Evolutionary conservation across 2,888 invertebrate genomes (phyloP).

Genomic region (Leucoptera coffeella): DNA sequence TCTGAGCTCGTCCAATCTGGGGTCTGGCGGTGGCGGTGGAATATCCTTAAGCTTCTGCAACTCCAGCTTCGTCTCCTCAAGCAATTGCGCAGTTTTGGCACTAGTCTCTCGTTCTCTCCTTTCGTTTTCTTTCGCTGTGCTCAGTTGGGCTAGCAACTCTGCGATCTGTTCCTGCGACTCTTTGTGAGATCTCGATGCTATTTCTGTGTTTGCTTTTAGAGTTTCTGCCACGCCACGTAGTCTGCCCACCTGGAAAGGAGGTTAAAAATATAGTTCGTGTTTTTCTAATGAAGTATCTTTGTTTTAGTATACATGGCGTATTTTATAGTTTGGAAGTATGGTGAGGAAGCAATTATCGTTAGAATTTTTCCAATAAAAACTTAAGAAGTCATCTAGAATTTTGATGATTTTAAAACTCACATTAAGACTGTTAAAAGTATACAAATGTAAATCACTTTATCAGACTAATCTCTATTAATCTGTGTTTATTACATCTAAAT

Average conservation of each 20-base stretch:
- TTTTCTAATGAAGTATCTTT: too few relatives aligned
- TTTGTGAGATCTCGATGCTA: conserved; percentile 42
- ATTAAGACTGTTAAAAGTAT: too few relatives aligned
- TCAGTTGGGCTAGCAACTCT: conserved; percentile 37
- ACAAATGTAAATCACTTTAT: too few relatives aligned
- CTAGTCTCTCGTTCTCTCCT: conserved; percentile 45
- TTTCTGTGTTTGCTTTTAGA: conserved; percentile 50
- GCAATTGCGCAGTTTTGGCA: conserved; percentile 48
- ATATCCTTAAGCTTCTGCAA: conserved; percentile 61
- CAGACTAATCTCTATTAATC: too few relatives aligned
- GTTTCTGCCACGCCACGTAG: conserved; percentile 54
- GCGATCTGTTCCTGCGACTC: conserved; percentile 48
- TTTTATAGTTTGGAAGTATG: too few relatives aligned
- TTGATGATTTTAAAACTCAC: too few relatives aligned
- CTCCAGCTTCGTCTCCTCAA: conserved; percentile 62
- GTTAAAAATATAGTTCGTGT: too few relatives aligned
- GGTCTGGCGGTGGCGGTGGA: conserved; percentile 59
- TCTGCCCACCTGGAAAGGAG: conserved; percentile 30
- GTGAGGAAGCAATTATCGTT: too few relatives aligned
- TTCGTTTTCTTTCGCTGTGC: conserved; percentile 38
- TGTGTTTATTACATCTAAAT: too few relatives aligned
- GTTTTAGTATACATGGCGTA: too few relatives aligned
- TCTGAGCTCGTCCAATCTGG: conserved; percentile 69
- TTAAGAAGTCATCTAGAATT: too few relatives aligned
- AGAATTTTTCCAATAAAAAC: too few relatives aligned